Conservation (phyloP, 1,140 invertebrate genomes). For the Bactericera cockerelli region DNA sequence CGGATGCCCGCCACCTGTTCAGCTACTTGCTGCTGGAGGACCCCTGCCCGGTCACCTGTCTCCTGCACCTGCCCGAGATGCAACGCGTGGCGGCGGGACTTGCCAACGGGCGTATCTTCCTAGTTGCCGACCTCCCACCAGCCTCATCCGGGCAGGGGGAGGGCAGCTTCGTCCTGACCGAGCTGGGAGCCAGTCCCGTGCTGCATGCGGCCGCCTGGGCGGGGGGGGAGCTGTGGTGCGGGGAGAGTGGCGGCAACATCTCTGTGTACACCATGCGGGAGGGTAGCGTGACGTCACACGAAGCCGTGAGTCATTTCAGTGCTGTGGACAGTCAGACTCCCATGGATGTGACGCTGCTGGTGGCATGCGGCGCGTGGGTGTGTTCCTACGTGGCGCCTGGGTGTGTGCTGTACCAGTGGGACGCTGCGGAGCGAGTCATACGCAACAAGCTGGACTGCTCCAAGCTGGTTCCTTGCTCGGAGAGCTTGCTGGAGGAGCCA, state of each 20-base stretch:
- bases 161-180: conserved; percentile 57
- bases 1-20: conserved; percentile 38
- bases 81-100: conserved; percentile 54
- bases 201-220: conserved; percentile 35
- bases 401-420: conserved; percentile 75
- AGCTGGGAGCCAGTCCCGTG: conserved; percentile 47
- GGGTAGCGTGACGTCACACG: conserved; percentile 40
- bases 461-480: conserved; percentile 78
- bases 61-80: conserved; percentile 45
- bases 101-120: conserved; percentile 55
- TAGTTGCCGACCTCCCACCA: conserved; percentile 45
- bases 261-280: conserved; percentile 47
- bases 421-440: conserved; percentile 42
- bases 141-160: conserved; percentile 42
- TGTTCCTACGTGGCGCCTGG: conserved; percentile 64
- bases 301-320: conserved; percentile 41
- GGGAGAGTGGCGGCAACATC: conserved; percentile 54
- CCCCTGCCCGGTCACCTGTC: conserved; percentile 40
- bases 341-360: conserved; percentile 44
- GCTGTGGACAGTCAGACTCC: conserved; percentile 36
- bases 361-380: conserved; percentile 40
- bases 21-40: conserved; percentile 35
- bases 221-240: conserved; percentile 52
- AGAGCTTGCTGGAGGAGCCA: conserved; percentile 78
- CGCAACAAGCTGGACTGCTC: conserved; percentile 76